Conservation (phyloP, 2,888 invertebrate species). For the Physocephala rufipes region DNA sequence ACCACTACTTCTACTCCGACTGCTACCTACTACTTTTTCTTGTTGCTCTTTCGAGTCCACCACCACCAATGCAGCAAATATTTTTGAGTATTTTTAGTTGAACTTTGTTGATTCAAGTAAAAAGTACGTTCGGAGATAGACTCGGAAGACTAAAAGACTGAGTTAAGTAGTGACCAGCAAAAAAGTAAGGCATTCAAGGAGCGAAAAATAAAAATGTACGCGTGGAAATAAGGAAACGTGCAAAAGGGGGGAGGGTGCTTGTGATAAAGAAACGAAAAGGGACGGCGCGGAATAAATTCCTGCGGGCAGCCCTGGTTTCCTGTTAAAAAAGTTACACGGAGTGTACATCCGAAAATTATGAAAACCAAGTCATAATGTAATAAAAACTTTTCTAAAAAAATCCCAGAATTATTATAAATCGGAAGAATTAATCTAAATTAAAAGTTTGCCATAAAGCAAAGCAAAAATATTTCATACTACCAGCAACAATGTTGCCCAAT, state of each 20-base stretch:
- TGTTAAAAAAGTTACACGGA: too few species aligned
- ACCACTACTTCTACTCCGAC: constrained; percentile 15
- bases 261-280: constrained; percentile 22
- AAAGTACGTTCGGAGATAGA: constrained; percentile 52
- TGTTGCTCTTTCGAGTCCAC: constrained; percentile 21
- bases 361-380: not conserved
- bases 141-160: constrained; percentile 30
- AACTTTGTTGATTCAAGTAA: constrained; percentile 62
- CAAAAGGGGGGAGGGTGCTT: not conserved
- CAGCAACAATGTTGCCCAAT: constrained; percentile 18
- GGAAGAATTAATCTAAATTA: too few species aligned
- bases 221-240: constrained; percentile 16
- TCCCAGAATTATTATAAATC: too few species aligned
- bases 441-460: too few species aligned
- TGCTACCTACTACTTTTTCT: constrained; percentile 3
- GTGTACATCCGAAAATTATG: not conserved
- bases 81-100: constrained; percentile 57
- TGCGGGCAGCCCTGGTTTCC: too few species aligned
- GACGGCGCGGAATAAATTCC: constrained; percentile 9
- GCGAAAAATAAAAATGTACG: constrained; percentile 3
- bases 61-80: constrained; percentile 17
- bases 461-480: not conserved
- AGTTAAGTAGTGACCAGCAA: not conserved
- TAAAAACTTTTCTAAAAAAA: not conserved
- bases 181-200: constrained; percentile 3